Evolutionary conservation across 2,888 invertebrate genomes (phyloP), one percentile per base, ranked within the genome.

Genomic region (Drosophila pegasa): DNA sequence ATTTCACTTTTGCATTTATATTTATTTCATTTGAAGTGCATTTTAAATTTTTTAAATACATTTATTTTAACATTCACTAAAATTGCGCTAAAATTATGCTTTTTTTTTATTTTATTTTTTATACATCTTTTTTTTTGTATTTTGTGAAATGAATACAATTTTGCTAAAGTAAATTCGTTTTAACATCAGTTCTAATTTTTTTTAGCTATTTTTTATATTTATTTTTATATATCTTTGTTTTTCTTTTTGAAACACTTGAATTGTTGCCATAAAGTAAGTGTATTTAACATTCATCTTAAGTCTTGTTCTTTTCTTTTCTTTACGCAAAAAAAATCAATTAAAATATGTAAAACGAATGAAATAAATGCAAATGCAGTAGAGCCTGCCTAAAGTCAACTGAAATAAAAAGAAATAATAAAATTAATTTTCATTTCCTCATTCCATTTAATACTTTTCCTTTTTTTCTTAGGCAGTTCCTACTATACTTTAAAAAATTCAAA

Each of bases 131-230:
- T 78, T 33, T 51, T 59, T 57, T 67, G 16, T 71, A 65, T 58
- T 76, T 50, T 66, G 43, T 71, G 72, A 74, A 74, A 72, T 89
- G 79, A 87, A 89, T 85, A 89, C 88, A 80, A 73, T 88, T 88
- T 88, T 56, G 69, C 80, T 90, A 91, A 90, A 91, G 91, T 91
- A 90, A 90, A 91, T 91, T 91, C 90, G 91, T 90, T 89, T 89
- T 80, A 87, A 86, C 89, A 83, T 87, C 90, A 90, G 91, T 91
- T 90, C 90, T 88, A 90, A 80, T 79, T 71, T 61, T 55, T 74
- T 55, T 75, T 75, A 72, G 58, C 71, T 87, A 76, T 71, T 77
- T 67, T 61, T 69, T 62, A 64, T 52, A 58, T 55, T 67, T 27
- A 63, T 55, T 40, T 68, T 29, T 31, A 22, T 40, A 22, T 40